phyloP scores from a whole-genome alignment of 1,140 invertebrate species.

The Hetaerina americana region DNA sequence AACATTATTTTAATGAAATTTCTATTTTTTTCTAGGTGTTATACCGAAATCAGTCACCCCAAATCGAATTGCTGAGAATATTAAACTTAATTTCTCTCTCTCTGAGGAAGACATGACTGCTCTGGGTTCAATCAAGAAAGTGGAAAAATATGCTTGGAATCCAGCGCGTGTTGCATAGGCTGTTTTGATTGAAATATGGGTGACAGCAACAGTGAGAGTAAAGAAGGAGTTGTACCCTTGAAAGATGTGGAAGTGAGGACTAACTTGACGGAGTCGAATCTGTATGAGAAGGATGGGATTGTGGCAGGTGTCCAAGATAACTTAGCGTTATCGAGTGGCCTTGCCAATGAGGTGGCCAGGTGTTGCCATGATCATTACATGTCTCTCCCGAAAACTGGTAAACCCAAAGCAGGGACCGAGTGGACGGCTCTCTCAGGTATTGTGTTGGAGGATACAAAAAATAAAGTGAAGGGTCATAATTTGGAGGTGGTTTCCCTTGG shows the following conservation, averaged over 20 bases:
- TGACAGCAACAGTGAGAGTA: neutral
- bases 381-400: slow-evolving; percentile 61
- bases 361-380: slow-evolving; percentile 46
- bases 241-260: no score
- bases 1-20: slow-evolving; percentile 5
- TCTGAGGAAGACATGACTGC: slow-evolving; percentile 37
- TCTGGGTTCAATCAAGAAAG: slow-evolving; percentile 37
- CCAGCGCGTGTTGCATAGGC: slow-evolving; percentile 25
- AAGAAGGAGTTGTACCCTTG: no score
- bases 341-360: slow-evolving; percentile 37
- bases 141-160: slow-evolving; percentile 59
- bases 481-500: slow-evolving; percentile 62
- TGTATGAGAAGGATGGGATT: no score
- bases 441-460: slow-evolving; percentile 24
- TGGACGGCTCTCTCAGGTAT: slow-evolving; percentile 69
- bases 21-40: slow-evolving; percentile 36
- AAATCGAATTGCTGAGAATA: slow-evolving; percentile 48
- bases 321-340: no score
- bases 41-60: slow-evolving; percentile 54
- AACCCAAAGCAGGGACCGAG: slow-evolving; percentile 50
- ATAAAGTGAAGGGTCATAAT: no score
- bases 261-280: no score
- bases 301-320: no score
- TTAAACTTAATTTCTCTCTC: slow-evolving; percentile 48
- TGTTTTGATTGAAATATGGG: no score